phyloP scores from a whole-genome alignment of 2,888 invertebrate species.

The Synanthedon vespiformis region DNA sequence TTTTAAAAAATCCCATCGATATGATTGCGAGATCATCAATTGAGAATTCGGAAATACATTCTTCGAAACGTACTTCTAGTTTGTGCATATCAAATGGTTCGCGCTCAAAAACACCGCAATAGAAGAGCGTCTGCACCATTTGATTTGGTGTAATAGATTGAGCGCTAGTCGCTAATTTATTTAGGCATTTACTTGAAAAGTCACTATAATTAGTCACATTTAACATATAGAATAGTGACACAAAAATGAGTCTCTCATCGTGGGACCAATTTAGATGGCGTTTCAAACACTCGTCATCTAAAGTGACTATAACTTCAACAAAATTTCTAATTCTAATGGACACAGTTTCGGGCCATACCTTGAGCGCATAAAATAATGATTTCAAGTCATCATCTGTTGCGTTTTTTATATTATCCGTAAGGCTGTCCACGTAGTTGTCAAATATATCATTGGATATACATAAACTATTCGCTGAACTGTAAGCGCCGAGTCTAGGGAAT shows the following conservation, averaged over 20 bases:
- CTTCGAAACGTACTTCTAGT: slow-evolving; percentile 70
- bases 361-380: slow-evolving; percentile 62
- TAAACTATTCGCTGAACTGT: slow-evolving; percentile 34
- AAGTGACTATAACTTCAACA: slow-evolving; percentile 73
- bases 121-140: slow-evolving; percentile 76
- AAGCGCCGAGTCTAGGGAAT: slow-evolving; percentile 37
- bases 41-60: slow-evolving; percentile 65
- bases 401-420: slow-evolving; percentile 63
- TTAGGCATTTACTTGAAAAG: slow-evolving; percentile 65
- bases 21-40: slow-evolving; percentile 78
- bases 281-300: slow-evolving; percentile 74
- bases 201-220: slow-evolving; percentile 66
- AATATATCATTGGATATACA: slow-evolving; percentile 47
- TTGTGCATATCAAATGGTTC: slow-evolving; percentile 73
- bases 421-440: slow-evolving; percentile 42
- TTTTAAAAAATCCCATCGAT: slow-evolving; percentile 84
- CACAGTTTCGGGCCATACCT: slow-evolving; percentile 62
- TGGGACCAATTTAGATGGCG: slow-evolving; percentile 56
- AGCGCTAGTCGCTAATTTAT: slow-evolving; percentile 67
- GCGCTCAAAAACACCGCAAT: slow-evolving; percentile 71
- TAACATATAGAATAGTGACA: slow-evolving; percentile 75
- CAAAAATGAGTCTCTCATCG: slow-evolving; percentile 67
- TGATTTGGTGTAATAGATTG: slow-evolving; percentile 71
- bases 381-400: slow-evolving; percentile 71
- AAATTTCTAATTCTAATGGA: slow-evolving; percentile 70